Evolutionary conservation across 92 coral and sea anemone species (phyloP).

Genomic region (Paragorgia papillata): DNA sequence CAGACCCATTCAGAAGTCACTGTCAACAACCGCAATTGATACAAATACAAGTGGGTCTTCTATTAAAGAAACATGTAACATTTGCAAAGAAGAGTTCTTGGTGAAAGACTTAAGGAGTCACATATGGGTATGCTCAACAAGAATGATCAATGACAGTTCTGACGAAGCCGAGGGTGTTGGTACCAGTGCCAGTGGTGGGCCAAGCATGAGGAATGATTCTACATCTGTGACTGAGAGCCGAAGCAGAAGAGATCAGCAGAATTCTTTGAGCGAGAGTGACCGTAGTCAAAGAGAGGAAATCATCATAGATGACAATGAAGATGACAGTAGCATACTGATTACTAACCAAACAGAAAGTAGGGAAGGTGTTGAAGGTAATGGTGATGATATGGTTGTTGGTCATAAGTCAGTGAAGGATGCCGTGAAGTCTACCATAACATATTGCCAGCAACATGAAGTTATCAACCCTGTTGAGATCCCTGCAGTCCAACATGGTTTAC

Average conservation of each 20-base stretch:
- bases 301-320: constrained; percentile 13
- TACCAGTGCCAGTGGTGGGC: constrained; percentile 10
- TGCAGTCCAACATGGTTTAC: constrained; percentile 32
- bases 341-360: constrained; percentile 10
- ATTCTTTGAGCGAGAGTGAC: constrained; percentile 1
- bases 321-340: neutral
- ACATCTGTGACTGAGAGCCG: constrained; percentile 1
- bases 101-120: constrained; percentile 54
- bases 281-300: constrained; percentile 11
- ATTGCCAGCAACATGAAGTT: constrained; percentile 29
- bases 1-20: constrained; percentile 58
- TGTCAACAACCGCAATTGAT: constrained; percentile 53
- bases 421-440: constrained; percentile 2
- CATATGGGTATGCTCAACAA: constrained; percentile 26
- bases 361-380: constrained; percentile 7
- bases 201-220: constrained; percentile 11
- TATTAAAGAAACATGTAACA: constrained; percentile 52
- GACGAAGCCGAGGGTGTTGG: constrained; percentile 15
- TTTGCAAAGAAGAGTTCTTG: constrained; percentile 41
- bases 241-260: constrained; percentile 10
- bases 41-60: constrained; percentile 40
- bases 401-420: neutral
- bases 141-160: constrained; percentile 15
- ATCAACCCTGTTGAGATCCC: constrained; percentile 44
- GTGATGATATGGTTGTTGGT: constrained; percentile 6